Conservation (phyloP, 35 echinoderm and acorn worm species). For the Lytechinus pictus region DNA sequence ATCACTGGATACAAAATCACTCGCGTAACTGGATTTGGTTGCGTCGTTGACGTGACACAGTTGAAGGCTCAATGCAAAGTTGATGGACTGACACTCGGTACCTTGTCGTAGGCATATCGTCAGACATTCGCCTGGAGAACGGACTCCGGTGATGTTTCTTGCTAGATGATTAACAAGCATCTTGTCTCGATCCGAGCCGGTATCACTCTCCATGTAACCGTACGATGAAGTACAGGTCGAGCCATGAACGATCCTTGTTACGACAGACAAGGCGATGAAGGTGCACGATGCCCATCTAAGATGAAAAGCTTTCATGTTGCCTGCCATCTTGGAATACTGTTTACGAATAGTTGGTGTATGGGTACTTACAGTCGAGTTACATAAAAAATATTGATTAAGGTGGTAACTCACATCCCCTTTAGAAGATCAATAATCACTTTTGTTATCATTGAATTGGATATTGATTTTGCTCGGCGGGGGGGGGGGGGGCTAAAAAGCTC, state of each 20-base stretch:
- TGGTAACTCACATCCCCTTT: too few species aligned
- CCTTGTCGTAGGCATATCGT: constrained; percentile 60
- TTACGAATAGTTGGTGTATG: too few species aligned
- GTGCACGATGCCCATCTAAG: neutral
- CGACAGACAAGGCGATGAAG: neutral
- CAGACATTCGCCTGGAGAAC: constrained; percentile 59
- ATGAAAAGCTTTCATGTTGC: too few species aligned
- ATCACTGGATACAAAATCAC: constrained; percentile 64
- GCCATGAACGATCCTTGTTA: neutral
- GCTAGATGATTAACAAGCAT: constrained; percentile 13
- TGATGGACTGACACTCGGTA: constrained; percentile 63
- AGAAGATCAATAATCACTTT: too few species aligned
- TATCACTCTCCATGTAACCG: constrained; percentile 2
- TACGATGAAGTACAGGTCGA: neutral
- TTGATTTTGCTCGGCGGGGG: too few species aligned
- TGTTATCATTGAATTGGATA: too few species aligned
- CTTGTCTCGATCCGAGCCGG: neutral
- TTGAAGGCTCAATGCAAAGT: constrained; percentile 52
- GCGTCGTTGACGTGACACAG: constrained; percentile 77
- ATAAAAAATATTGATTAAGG: too few species aligned
- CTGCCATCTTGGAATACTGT: too few species aligned
- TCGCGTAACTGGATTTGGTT: constrained; percentile 59
- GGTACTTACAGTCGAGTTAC: too few species aligned
- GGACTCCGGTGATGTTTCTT: constrained; percentile 40
- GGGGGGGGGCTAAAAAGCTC: too few species aligned